Conservation (phyloP, 1,140 invertebrate genomes). For the Rhizoglyphus robini region DNA sequence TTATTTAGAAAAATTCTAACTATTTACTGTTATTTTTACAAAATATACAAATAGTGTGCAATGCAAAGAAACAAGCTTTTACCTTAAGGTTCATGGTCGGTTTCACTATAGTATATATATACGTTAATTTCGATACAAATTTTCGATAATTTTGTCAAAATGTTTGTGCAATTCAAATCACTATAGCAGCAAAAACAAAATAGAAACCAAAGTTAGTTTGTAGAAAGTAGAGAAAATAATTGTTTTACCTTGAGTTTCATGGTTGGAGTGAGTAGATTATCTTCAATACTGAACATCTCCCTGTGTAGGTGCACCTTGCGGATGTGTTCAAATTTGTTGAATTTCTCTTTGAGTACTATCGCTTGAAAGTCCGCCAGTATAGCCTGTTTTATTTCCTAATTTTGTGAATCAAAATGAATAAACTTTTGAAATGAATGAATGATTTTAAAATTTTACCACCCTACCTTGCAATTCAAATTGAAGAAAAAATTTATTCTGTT, state of each 20-base stretch:
- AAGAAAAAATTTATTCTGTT: constrained; percentile 67
- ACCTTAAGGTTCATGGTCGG: no score
- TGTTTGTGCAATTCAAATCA: constrained; percentile 10
- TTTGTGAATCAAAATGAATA: neutral
- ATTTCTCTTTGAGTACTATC: neutral
- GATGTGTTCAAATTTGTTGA: neutral
- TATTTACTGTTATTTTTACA: no score
- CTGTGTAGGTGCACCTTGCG: neutral
- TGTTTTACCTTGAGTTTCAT: constrained; percentile 9
- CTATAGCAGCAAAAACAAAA: neutral
- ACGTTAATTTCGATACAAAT: constrained; percentile 3
- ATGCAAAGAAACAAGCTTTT: no score
- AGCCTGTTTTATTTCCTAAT: neutral
- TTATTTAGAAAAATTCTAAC: no score
- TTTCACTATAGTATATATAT: no score
- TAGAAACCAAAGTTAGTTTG: neutral
- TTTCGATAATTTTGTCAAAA: neutral
- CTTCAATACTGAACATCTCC: neutral
- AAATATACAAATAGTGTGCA: no score
- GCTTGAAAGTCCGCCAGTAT: neutral
- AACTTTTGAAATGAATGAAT: no score
- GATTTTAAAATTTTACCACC: constrained; percentile 45
- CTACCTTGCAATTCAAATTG: constrained; percentile 73
- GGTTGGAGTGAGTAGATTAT: neutral
- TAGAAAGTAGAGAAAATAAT: no score